Evolutionary conservation across 2,888 invertebrate species (phyloP).

Genomic region (Opisthograptis luteolata): DNA sequence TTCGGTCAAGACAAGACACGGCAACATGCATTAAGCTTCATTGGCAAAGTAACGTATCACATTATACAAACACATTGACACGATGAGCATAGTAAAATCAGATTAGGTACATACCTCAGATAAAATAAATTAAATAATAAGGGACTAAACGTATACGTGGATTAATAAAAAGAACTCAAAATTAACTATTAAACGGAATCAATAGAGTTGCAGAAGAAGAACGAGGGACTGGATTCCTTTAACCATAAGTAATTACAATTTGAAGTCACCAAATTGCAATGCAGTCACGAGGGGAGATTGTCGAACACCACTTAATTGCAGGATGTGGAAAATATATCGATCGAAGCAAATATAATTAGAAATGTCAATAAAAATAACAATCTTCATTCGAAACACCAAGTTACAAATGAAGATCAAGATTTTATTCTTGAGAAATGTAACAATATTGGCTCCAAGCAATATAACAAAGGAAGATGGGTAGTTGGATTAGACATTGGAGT

Average conservation of each 20-base stretch:
- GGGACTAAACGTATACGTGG: constrained; percentile 46
- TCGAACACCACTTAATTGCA: constrained; percentile 71
- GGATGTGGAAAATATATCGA: constrained; percentile 45
- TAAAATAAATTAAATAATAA: constrained; percentile 43
- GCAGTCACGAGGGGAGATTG: constrained; percentile 85
- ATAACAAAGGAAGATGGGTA: constrained; percentile 46
- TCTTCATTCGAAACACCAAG: constrained; percentile 62
- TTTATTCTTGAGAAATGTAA: constrained; percentile 44
- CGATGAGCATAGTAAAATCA: constrained; percentile 25
- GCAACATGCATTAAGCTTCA: constrained; percentile 15
- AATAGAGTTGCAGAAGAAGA: constrained; percentile 70
- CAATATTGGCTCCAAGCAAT: constrained; percentile 57
- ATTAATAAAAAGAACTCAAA: constrained; percentile 15
- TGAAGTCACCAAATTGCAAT: constrained; percentile 84
- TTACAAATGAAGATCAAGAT: constrained; percentile 69
- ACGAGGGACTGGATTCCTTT: constrained; percentile 82
- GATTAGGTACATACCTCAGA: constrained; percentile 45
- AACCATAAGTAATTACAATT: constrained; percentile 84
- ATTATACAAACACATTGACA: constrained; percentile 30
- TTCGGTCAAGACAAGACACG: constrained; percentile 3
- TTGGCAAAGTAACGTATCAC: constrained; percentile 27
- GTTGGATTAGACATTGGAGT: constrained; percentile 41
- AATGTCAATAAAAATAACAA: constrained; percentile 54
- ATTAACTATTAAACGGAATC: constrained; percentile 37
- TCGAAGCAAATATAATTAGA: constrained; percentile 57